Base-by-base conservation (phyloP, 2,113 vertebrate species). In the Pitta sordida region DNA sequence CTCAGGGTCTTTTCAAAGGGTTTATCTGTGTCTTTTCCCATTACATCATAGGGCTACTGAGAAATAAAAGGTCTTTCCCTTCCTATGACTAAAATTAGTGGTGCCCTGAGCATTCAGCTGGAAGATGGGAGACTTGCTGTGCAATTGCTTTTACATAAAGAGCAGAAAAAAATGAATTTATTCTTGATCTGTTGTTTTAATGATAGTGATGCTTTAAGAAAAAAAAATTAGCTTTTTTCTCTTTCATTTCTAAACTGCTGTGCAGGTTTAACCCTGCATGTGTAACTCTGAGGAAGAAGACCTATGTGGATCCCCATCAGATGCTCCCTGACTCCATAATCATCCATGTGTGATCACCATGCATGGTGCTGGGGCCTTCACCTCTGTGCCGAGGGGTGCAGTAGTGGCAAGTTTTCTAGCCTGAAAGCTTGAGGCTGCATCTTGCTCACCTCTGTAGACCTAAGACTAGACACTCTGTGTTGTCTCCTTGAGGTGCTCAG, bases 311-410 rank as follows among this genome's bases (percentile, higher is more conserved):
- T 69, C 36, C 37, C 29, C 37, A 9, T 23, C 46, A n/a, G 77
- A 52, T 29, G 39, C 22, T 82, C 48, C 46, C 43, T 27, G 39
- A 30, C 24, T 60, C 23, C 22, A 2, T 7, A 4, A 5, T 49
- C 20, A 11, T 32, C 11, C 1, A 3, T 4, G 0, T 10, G 15
- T 20, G 30, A 44, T 32, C 62, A 19, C 56, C 32, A 2, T 7
- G 21, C 5, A 3, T 1, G 2, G 14, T 22, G 23, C 22, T 24
- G 14, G 58, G 24, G 7, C 53, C 49, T 68, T 52, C 65, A 13
- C 53, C 4, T 6, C 71, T 69, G 14, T 36, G 32, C 76, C 26
- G 15, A 41, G 62, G 21, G 34, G 36, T 7, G 18, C 37, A 6
- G 24, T 1, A 14, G 3, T 15, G 30, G 55, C 32, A 58, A 69